Conservation (phyloP, 2,888 invertebrate species). For the Coremacera marginata region DNA sequence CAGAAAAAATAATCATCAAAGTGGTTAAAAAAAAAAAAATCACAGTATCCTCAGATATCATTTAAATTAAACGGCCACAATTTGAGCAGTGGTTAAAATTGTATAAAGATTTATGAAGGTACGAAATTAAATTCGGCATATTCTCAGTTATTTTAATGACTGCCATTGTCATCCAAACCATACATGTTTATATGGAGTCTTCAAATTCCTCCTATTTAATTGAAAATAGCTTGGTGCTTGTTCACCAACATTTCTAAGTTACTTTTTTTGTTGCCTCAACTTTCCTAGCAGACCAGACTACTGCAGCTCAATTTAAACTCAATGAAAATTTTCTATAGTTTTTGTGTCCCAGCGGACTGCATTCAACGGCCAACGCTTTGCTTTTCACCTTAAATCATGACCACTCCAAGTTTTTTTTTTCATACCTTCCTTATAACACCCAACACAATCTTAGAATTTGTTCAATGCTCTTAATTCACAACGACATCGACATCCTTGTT, state of each 20-base stretch:
- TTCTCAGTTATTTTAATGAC: too few relatives aligned
- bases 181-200: too few relatives aligned
- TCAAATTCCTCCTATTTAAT: too few relatives aligned
- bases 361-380: background rate
- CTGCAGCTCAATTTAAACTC: background rate
- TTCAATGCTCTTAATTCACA: background rate
- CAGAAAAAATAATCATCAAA: background rate
- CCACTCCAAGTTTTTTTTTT: background rate
- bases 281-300: background rate
- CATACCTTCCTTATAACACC: background rate
- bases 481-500: background rate
- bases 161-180: too few relatives aligned
- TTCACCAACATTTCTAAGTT: too few relatives aligned
- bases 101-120: too few relatives aligned
- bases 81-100: too few relatives aligned
- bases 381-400: background rate
- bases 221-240: too few relatives aligned
- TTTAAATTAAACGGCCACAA: too few relatives aligned
- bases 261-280: background rate
- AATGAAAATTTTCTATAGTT: background rate
- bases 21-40: too few relatives aligned
- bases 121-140: too few relatives aligned
- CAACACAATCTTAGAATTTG: constrained; percentile 2
- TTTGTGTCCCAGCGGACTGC: background rate
- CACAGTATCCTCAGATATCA: too few relatives aligned